Conservation (phyloP, 1,140 invertebrate species). For the Notospermus geniculatus region DNA sequence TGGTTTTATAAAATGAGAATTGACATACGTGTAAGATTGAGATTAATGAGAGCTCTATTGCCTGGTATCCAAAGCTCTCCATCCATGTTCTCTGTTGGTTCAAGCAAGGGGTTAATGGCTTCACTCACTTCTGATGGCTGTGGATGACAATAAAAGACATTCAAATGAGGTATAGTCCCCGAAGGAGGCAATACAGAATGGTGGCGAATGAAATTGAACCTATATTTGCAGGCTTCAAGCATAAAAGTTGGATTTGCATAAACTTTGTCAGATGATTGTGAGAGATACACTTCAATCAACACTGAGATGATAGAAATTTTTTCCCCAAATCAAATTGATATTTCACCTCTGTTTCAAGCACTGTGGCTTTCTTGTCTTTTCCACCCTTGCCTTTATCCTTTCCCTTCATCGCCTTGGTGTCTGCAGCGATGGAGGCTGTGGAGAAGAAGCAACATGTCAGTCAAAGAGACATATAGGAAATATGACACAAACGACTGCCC, state of each 20-base stretch:
- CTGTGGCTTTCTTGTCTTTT: conserved; percentile 30
- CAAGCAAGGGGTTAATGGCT: conserved; percentile 43
- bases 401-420: conserved; percentile 32
- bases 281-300: too few relatives aligned
- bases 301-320: too few relatives aligned
- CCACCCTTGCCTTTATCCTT: conserved; percentile 24
- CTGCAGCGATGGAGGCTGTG: conserved; percentile 37
- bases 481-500: background rate
- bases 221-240: too few relatives aligned
- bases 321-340: too few relatives aligned
- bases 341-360: conserved; percentile 32
- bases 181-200: too few relatives aligned
- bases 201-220: too few relatives aligned
- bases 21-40: conserved; percentile 48
- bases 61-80: conserved; percentile 42
- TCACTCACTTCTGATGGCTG: conserved; percentile 18
- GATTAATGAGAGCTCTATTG: conserved; percentile 45
- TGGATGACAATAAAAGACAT: background rate
- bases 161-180: too few relatives aligned
- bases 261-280: too few relatives aligned
- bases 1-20: too few relatives aligned
- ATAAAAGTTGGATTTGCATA: too few relatives aligned
- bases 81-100: conserved; percentile 43
- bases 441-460: conserved; percentile 4
- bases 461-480: too few relatives aligned